Conservation (phyloP, 2,888 invertebrate species). For the Eristalis arbustorum region DNA sequence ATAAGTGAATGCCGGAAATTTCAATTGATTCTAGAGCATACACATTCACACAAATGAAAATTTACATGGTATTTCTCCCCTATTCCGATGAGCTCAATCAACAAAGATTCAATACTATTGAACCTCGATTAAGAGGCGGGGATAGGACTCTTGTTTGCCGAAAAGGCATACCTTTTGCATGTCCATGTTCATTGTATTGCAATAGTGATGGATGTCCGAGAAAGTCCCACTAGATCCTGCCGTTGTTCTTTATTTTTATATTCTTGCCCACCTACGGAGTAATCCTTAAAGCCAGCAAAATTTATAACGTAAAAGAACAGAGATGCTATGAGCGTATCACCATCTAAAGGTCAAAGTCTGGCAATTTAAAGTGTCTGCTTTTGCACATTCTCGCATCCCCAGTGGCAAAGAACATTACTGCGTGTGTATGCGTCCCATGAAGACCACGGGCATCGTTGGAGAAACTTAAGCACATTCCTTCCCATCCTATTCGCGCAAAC, state of each 20-base stretch:
- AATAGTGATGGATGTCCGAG: background rate
- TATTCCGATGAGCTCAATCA: slow-evolving; percentile 8
- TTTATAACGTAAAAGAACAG: background rate
- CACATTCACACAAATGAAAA: slow-evolving; percentile 6
- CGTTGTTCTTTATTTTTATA: background rate
- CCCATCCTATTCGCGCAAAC: slow-evolving; percentile 39
- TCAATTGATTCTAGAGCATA: slow-evolving; percentile 39
- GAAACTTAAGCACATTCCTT: slow-evolving; percentile 11
- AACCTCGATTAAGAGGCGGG: background rate
- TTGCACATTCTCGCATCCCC: background rate
- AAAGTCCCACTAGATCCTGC: background rate
- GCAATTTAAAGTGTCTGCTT: slow-evolving; percentile 39
- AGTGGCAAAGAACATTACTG: background rate
- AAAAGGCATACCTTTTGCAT: background rate
- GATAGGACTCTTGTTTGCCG: background rate
- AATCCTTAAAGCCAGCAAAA: background rate
- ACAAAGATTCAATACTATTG: background rate
- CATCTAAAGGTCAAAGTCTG: slow-evolving; percentile 59
- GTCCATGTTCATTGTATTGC: background rate
- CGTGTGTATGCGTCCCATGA: background rate
- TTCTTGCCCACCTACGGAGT: slow-evolving; percentile 7
- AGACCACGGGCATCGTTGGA: slow-evolving; percentile 22
- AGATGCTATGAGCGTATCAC: background rate
- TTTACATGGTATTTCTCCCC: slow-evolving; percentile 2
- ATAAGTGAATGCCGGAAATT: slow-evolving; percentile 54